phyloP scores from a whole-genome alignment of 2,113 vertebrate genomes.

The Ceuthmochares aereus region DNA sequence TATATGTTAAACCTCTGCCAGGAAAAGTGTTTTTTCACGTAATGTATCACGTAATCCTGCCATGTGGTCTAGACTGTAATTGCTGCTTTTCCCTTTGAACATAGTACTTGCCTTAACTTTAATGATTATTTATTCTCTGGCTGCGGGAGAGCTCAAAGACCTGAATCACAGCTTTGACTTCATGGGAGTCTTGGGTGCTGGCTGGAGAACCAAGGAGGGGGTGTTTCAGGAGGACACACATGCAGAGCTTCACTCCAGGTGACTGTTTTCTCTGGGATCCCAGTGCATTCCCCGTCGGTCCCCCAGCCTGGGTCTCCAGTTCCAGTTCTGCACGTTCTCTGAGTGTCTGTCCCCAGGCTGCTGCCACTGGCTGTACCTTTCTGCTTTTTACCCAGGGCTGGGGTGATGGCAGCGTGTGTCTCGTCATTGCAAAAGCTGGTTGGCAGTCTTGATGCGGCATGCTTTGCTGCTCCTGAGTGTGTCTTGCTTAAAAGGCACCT shows the following conservation, averaged over 20 bases:
- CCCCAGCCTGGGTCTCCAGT: not conserved
- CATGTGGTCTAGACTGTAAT: not conserved
- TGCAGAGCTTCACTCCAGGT: accelerated
- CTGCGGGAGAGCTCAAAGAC: not conserved
- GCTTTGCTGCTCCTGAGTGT: not conserved
- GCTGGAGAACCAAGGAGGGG: not conserved
- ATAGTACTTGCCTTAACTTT: not conserved
- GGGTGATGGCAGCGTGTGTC: accelerated
- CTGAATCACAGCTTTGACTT: accelerated
- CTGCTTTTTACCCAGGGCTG: not conserved
- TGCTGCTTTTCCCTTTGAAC: not conserved
- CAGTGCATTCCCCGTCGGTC: accelerated
- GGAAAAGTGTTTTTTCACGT: not conserved
- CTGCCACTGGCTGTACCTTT: not conserved
- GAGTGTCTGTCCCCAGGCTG: not conserved
- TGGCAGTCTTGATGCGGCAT: accelerated
- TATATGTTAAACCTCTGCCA: accelerated
- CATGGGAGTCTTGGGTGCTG: accelerated
- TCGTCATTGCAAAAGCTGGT: not conserved
- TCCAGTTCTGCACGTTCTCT: not conserved
- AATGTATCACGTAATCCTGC: accelerated
- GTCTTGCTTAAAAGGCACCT: not conserved
- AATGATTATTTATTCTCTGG: not conserved
- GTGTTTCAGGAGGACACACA: accelerated
- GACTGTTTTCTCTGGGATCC: accelerated